These are phyloP conservation scores for Ooceraea biroi DNA, from an alignment of 1,140 invertebrate genomes.

Conservation along the genomic window DNA sequence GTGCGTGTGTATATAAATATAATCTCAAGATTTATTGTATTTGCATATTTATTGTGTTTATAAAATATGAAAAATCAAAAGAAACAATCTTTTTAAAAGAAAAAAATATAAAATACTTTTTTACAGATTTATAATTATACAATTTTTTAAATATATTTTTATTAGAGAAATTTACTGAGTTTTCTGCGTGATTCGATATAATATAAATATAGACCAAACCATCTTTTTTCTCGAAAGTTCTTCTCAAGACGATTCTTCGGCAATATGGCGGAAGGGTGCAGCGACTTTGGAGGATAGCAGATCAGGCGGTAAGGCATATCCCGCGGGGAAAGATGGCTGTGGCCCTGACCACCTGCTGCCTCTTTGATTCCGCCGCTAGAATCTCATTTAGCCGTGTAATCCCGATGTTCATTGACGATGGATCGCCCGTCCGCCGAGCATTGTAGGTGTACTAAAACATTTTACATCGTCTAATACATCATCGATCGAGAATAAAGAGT, in stretches of 20 bases:
- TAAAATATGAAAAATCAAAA: background rate
- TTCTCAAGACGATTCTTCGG: conserved; percentile 33
- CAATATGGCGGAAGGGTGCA: conserved; percentile 52
- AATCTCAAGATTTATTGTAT: too few species aligned
- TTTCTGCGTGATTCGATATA: background rate
- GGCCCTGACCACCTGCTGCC: conserved; percentile 85
- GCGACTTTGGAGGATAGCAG: conserved; percentile 52
- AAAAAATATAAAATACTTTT: background rate
- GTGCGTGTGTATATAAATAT: background rate
- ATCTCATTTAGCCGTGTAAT: conserved; percentile 85
- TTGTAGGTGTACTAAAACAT: conserved; percentile 76
- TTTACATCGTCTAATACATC: conserved; percentile 74
- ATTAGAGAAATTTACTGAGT: background rate
- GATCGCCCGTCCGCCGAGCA: conserved; percentile 72
- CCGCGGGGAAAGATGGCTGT: conserved; percentile 69
- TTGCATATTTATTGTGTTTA: too few species aligned
- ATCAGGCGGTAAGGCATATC: conserved; percentile 65
- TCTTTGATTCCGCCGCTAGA: conserved; percentile 85
- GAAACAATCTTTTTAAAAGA: conserved; percentile 5
- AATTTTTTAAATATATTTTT: background rate
- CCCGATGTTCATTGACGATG: conserved; percentile 82
- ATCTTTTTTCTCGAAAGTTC: background rate
- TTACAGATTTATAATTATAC: background rate
- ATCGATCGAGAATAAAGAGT: conserved; percentile 71
- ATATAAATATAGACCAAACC: background rate